Base-by-base conservation (phyloP, 2,113 vertebrate genomes). In the Gyps fulvus region DNA sequence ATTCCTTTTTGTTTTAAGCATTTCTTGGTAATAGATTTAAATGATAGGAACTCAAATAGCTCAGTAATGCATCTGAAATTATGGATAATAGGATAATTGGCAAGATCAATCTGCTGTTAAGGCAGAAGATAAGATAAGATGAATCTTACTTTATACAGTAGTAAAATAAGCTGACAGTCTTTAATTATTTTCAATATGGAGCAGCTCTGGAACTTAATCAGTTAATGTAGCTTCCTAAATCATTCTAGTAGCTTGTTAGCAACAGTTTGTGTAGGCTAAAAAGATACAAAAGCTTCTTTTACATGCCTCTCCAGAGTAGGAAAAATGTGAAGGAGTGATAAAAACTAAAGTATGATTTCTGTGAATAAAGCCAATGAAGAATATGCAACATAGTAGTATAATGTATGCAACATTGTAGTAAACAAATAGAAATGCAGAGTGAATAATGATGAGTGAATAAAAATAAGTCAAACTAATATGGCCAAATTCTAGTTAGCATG, bases 161-260 rank as follows among this genome's bases (percentile, higher is more conserved):
- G 20, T 72, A 90, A 72, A 94, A 65, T 90, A 31, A 70, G 73
- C 67, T 83, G 72, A 65, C 16, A 83, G n/a, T 34, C 15, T 80
- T 94, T 90, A 95, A 95, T 95, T 96, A 83, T 45, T 97, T 93
- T 67, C 47, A 83, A 72, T 78, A 43, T 49, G 16, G 66, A 89
- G 40, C 12, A 52, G 31, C 36, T 84, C 40, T 70, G 21, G 31
- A 86, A 54, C 2, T 54, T 66, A 69, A 87, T 65, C 42, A 80
- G 21, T 67, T 34, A 52, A 11, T 27, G 18, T 47, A 43, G 7
- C 66, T 90, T 89, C 40, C 21, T 63, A 78, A 86, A 62, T 90
- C 14, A 74, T 90, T 88, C 13, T 77, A 50, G 36, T 81, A 47
- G 42, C 38, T 80, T 63, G 9, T 67, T 67, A 63, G 18, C 20